Conservation (phyloP, 2,797 vertebrate species). For the Thripadectes ignobilis region DNA sequence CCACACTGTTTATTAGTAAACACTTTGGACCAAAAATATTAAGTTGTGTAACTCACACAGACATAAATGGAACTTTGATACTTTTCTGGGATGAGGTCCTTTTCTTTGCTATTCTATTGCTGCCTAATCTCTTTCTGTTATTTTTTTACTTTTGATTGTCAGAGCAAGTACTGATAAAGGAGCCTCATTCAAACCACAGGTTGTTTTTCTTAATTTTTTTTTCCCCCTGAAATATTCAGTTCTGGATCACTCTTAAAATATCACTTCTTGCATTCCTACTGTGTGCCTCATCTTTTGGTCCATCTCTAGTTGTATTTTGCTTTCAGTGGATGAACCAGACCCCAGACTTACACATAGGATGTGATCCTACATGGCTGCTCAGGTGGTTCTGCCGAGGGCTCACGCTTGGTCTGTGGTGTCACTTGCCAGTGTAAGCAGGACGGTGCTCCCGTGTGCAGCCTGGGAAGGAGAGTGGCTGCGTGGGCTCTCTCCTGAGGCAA, state of each 20-base stretch:
- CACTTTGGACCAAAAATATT: neutral
- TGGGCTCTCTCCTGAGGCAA: neutral
- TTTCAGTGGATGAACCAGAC: neutral
- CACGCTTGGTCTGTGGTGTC: no score
- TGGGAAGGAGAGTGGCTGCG: fast-evolving
- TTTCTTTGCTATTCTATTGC: neutral
- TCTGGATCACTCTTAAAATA: neutral
- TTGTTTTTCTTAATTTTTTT: neutral
- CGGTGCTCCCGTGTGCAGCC: neutral
- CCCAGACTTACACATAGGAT: fast-evolving
- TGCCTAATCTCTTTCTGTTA: neutral
- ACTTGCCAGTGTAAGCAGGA: neutral
- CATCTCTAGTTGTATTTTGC: neutral
- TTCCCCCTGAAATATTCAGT: neutral
- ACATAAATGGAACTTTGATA: neutral
- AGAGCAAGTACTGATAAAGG: neutral
- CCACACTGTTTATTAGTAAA: neutral
- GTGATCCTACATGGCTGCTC: fast-evolving
- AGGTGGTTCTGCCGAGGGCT: neutral
- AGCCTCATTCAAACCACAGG: neutral
- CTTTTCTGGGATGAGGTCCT: neutral
- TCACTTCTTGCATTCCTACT: neutral
- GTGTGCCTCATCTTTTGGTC: neutral
- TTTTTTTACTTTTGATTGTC: neutral
- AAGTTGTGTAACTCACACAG: neutral